Percentiles rank a stretch among this genome's conserved stretches.
Conservation (phyloP, 2,888 invertebrate genomes). For the Tenthredo mesomela region DNA sequence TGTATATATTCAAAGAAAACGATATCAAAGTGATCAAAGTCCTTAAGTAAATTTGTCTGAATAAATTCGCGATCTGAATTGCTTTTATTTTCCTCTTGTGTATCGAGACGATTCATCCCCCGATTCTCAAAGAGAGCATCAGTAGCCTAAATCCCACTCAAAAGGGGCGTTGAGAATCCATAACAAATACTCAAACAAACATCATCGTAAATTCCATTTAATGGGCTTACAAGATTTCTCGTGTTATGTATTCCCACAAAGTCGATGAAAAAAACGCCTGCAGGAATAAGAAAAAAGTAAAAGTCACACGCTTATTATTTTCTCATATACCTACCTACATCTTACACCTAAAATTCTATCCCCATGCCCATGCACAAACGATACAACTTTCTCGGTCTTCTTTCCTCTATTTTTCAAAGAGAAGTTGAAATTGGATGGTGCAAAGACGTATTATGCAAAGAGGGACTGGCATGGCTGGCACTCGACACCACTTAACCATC, state of each 20-base stretch:
- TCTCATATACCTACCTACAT: background rate
- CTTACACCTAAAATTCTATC: background rate
- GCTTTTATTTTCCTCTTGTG: conserved; percentile 32
- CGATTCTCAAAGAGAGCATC: conserved; percentile 18
- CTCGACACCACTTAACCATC: conserved; percentile 25
- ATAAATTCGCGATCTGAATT: conserved; percentile 21
- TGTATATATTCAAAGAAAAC: background rate
- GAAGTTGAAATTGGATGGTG: conserved; percentile 41
- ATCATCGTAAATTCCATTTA: background rate
- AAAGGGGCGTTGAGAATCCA: conserved; percentile 12
- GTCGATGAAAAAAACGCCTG: no score
- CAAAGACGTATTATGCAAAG: conserved; percentile 35
- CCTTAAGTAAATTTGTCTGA: conserved; percentile 24
- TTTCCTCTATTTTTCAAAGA: background rate
- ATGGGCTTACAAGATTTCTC: background rate
- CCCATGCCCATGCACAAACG: background rate
- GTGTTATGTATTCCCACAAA: background rate
- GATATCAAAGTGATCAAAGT: conserved; percentile 17
- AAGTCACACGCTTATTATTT: background rate
- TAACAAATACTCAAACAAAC: conserved; percentile 27
- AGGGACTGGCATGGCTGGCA: background rate
- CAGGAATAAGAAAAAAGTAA: background rate
- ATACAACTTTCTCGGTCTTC: background rate
- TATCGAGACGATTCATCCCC: background rate
- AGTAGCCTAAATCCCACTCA: conserved; percentile 5